Percentiles rank a stretch among this genome's conserved stretches.
Evolutionary conservation across 2,797 vertebrate species (phyloP).

Genomic region (Danio jaintianensis): DNA sequence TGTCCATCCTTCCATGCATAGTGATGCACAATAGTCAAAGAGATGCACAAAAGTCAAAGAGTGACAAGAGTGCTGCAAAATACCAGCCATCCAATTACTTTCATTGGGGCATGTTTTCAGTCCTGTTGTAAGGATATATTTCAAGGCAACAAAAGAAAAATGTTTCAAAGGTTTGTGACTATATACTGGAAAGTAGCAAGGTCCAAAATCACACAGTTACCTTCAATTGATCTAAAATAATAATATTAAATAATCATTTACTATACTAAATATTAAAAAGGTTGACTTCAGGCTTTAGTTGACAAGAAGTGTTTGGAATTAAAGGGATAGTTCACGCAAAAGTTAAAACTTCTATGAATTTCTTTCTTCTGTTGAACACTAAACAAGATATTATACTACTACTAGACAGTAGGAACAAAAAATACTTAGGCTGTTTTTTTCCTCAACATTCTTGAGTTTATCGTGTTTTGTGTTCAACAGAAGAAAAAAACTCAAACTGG

Average conservation of each 20-base stretch:
- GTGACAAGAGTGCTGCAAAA: slow-evolving; percentile 24
- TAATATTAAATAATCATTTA: no score
- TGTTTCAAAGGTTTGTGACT: background rate
- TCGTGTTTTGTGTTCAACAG: no score
- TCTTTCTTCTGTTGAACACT: no score
- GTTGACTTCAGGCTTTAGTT: slow-evolving; percentile 30
- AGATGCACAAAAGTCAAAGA: slow-evolving; percentile 46
- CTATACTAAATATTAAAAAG: no score
- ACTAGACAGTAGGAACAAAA: no score
- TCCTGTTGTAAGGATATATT: background rate
- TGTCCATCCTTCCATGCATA: slow-evolving; percentile 29
- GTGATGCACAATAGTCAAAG: slow-evolving; percentile 46
- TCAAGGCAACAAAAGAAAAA: background rate
- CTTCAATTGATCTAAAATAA: no score
- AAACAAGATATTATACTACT: no score
- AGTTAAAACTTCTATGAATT: no score
- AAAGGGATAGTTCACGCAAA: no score
- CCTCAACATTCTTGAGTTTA: no score
- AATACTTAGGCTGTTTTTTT: no score
- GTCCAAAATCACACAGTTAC: background rate
- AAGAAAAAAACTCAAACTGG: no score
- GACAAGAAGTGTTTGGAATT: slow-evolving; percentile 42
- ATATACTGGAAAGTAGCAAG: background rate
- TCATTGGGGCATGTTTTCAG: slow-evolving; percentile 11
- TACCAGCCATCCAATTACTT: background rate